These are phyloP conservation scores for Labroides dimidiatus DNA, from an alignment of 2,797 vertebrate species.

Conservation along the genomic window DNA sequence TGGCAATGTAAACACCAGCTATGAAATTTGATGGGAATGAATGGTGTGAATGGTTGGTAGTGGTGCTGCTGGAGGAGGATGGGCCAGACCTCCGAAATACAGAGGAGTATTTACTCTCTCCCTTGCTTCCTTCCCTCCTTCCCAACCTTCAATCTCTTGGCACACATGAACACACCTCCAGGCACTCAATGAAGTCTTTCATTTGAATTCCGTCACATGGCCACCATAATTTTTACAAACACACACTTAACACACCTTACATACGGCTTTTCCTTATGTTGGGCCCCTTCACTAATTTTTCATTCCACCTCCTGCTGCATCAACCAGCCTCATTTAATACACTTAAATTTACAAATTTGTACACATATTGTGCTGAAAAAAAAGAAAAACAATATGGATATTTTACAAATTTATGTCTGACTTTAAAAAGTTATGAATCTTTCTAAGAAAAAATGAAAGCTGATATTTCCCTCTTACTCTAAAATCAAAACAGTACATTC, in stretches of 20 bases:
- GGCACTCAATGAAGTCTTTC: constrained; percentile 81
- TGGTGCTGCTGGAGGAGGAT: constrained; percentile 21
- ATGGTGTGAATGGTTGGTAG: constrained; percentile 14
- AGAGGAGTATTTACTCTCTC: constrained; percentile 71
- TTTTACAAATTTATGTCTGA: not conserved
- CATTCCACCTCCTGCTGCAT: constrained; percentile 13
- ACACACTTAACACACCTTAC: constrained; percentile 7
- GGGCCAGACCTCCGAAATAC: constrained; percentile 53
- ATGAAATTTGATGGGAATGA: constrained; percentile 5
- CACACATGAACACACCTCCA: constrained; percentile 54
- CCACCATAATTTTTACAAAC: constrained; percentile 25
- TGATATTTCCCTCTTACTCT: not conserved
- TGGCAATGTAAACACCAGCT: constrained; percentile 14
- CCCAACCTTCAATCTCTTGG: constrained; percentile 65
- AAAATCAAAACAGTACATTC: not conserved
- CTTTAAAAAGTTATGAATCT: not conserved
- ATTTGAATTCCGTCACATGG: constrained; percentile 57
- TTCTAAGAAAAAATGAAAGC: not conserved
- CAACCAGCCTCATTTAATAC: constrained; percentile 21
- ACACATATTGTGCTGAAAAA: too few relatives aligned
- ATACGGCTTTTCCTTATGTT: constrained; percentile 36
- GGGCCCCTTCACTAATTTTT: constrained; percentile 41
- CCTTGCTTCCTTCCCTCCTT: constrained; percentile 46
- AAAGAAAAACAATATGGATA: too few relatives aligned
- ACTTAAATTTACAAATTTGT: not conserved